phyloP scores from a whole-genome alignment of 2,888 invertebrate species.

The Lydus trimaculatus region DNA sequence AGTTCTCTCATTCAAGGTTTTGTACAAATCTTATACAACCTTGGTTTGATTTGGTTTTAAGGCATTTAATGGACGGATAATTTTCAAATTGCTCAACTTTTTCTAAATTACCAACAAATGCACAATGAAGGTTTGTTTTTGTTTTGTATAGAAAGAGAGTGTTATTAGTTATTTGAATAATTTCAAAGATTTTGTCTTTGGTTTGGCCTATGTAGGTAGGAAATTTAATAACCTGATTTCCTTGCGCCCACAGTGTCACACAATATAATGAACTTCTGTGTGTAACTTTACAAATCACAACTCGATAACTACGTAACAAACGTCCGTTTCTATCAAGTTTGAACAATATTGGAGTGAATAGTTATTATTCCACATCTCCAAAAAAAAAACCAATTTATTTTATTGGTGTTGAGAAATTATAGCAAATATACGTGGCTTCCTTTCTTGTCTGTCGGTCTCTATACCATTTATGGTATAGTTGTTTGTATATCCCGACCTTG shows the following conservation, averaged over 20 bases:
- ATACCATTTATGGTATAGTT: not conserved
- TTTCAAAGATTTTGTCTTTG: not conserved
- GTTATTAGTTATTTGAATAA: too few relatives aligned
- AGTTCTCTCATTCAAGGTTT: not conserved
- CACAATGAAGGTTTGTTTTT: not conserved
- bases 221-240: not conserved
- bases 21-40: not conserved
- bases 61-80: not conserved
- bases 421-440: not conserved
- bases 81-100: not conserved
- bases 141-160: too few relatives aligned
- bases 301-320: not conserved
- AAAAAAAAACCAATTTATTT: not conserved
- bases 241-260: not conserved
- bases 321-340: not conserved
- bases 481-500: slow-evolving; percentile 7
- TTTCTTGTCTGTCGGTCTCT: not conserved
- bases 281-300: not conserved
- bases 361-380: not conserved
- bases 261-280: slow-evolving; percentile 1
- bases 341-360: not conserved
- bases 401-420: not conserved
- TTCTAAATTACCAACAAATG: not conserved
- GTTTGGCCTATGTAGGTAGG: not conserved
- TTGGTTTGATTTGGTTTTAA: not conserved